Percentiles rank a stretch among this genome's conserved stretches.
These are phyloP conservation scores for Ceratosolen solmsi DNA, from an alignment of 1,140 invertebrate genomes.

Conservation along the genomic window DNA sequence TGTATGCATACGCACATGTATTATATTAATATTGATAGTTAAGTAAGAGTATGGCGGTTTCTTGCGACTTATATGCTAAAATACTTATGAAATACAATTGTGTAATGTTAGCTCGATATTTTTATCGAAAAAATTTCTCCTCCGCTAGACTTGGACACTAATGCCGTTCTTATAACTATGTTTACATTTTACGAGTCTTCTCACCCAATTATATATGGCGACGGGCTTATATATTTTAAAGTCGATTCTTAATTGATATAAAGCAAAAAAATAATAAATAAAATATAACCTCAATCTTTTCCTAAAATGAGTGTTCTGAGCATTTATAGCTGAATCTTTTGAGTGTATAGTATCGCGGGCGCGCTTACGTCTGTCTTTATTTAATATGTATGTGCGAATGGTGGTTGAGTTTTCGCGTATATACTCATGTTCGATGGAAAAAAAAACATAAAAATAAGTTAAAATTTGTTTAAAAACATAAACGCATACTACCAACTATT, in stretches of 20 bases:
- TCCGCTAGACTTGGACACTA: too few relatives aligned
- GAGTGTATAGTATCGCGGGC: too few relatives aligned
- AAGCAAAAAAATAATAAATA: neutral
- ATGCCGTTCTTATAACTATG: constrained; percentile 15
- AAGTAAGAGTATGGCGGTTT: constrained; percentile 39
- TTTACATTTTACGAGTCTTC: constrained; percentile 45
- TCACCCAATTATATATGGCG: constrained; percentile 53
- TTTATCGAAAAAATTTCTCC: too few relatives aligned
- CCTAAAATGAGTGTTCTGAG: constrained; percentile 33
- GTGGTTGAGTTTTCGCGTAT: too few relatives aligned
- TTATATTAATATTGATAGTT: too few relatives aligned
- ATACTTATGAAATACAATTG: constrained; percentile 44
- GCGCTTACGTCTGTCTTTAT: too few relatives aligned
- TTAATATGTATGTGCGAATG: too few relatives aligned
- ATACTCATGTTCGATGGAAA: too few relatives aligned
- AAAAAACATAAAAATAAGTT: too few relatives aligned
- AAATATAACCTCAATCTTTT: neutral
- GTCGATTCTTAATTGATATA: neutral
- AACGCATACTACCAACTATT: neutral
- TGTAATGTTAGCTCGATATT: too few relatives aligned
- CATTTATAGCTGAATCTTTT: constrained; percentile 58
- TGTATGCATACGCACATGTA: too few relatives aligned
- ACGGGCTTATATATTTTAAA: constrained; percentile 51
- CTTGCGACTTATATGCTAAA: constrained; percentile 49
- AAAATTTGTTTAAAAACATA: neutral